A percentile compares a stretch with the other conserved stretches of the same genome.
Evolutionary conservation across 2,113 vertebrate species (phyloP).

Genomic region (Thamnophis sirtalis): DNA sequence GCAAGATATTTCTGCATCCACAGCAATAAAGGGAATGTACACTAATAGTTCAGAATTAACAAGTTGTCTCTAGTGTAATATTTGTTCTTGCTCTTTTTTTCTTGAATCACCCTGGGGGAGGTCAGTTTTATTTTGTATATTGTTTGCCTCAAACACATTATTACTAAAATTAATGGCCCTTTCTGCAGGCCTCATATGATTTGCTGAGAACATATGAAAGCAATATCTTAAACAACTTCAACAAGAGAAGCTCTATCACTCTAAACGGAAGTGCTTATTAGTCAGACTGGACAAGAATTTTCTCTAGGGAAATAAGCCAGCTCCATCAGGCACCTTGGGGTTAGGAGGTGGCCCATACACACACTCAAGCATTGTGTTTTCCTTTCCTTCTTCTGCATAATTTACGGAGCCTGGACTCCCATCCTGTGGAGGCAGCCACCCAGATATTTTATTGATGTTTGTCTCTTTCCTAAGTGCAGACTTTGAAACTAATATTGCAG

Average conservation of each 20-base stretch:
- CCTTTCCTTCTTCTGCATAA: background rate
- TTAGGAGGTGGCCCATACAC: constrained; percentile 23
- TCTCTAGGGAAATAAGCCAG: constrained; percentile 5
- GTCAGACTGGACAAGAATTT: background rate
- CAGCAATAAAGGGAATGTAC: background rate
- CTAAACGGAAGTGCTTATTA: constrained; percentile 19
- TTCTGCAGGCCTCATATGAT: background rate
- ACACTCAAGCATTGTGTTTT: constrained; percentile 16
- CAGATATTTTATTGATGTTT: constrained; percentile 33
- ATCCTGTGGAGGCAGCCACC: constrained; percentile 36
- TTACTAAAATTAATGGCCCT: background rate
- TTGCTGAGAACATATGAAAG: background rate
- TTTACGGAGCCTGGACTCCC: background rate
- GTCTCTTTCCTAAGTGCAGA: constrained; percentile 33
- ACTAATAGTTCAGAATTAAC: constrained; percentile 3
- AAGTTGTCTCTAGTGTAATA: constrained; percentile 16
- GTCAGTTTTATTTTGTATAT: background rate
- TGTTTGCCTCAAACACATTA: background rate
- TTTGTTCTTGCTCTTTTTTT: background rate
- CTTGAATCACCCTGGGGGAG: background rate
- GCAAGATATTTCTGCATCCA: background rate
- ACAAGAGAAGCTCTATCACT: background rate
- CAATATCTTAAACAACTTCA: background rate
- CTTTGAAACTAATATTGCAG: constrained; percentile 56
- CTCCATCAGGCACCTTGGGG: background rate